Evolutionary conservation across 1,140 invertebrate genomes (phyloP), one percentile per base, ranked within the genome.

Genomic region (Trachymyrmex septentrionalis): DNA sequence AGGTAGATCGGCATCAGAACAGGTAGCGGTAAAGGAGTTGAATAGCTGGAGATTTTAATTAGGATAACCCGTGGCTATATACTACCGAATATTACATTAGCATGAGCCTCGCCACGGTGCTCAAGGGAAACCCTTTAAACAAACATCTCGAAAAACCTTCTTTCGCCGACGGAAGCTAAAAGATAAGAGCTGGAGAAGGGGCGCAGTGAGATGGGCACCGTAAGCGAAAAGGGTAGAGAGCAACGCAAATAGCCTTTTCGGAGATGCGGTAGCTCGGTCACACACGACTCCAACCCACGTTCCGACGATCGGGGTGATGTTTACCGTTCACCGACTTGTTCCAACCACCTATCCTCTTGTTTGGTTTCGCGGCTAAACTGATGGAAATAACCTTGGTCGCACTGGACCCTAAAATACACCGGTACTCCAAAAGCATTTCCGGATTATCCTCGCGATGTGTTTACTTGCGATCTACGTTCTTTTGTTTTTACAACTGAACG

Each of bases 11-110:
- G 12, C 34, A 44, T 75, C 38, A 24, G 44, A 50, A 19, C 10
- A n/a, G 38, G 44, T 27, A 69, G 48, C 30, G 48, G 27, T 9
- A 19, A 50, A 50, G 86, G 53, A 57, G 55, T 50, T 84, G 78
- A 85, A 73, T 84, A 76, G 69, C 66, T 50, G 72, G 80, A 92
- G 92, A 92, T 92, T 92, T 92, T 92, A 92, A 92, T 92, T 92
- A 92, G 91, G 91, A 92, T 92, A 92, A 92, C 89, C 82, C 64
- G 72, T 53, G 86, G 78, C 71, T 86, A 69, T 71, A 87, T 63
- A 80, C 78, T 87, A 50, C 67, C 88, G 85, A 92, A 92, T 91
- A 90, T 92, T 91, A 85, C 88, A 91, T 91, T 90, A 92, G 84
- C 88, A 75, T 61, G 50, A 81, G 64, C 66, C 59, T 71, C 78